A percentile compares a stretch with the other conserved stretches of the same genome.
Conservation (phyloP, 2,888 invertebrate genomes). For the Hoplodrina blanda region DNA sequence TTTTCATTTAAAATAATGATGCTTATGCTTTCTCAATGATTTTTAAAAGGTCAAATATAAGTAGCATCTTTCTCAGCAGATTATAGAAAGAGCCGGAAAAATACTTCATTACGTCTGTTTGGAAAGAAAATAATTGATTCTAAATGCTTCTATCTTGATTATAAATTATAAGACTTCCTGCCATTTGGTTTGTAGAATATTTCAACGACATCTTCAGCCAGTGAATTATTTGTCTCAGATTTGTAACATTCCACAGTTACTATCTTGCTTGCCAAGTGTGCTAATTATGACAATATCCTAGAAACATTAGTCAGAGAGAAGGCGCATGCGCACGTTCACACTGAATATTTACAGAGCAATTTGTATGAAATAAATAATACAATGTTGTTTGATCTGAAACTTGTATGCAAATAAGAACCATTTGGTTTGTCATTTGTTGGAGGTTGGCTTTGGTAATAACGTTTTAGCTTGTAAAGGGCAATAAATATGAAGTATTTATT, state of each 20-base stretch:
- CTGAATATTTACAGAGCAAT: slow-evolving; percentile 47
- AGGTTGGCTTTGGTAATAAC: slow-evolving; percentile 24
- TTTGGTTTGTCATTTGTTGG: slow-evolving; percentile 30
- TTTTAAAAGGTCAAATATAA: slow-evolving; percentile 37
- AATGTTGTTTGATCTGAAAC: slow-evolving; percentile 47
- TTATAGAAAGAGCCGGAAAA: background rate
- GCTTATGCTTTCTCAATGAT: background rate
- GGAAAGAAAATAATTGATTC: background rate
- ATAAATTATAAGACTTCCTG: slow-evolving; percentile 11
- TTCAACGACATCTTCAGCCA: slow-evolving; percentile 13
- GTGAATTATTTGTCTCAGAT: slow-evolving; percentile 38
- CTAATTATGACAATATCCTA: slow-evolving; percentile 58
- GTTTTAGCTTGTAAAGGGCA: slow-evolving; percentile 19
- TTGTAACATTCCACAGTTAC: slow-evolving; percentile 34
- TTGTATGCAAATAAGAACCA: slow-evolving; percentile 54
- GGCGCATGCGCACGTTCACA: slow-evolving; percentile 19
- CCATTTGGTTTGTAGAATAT: slow-evolving; percentile 9
- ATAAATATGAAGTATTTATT: slow-evolving; percentile 53
- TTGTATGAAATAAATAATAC: slow-evolving; percentile 42
- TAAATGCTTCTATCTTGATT: background rate
- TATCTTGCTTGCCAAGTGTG: slow-evolving; percentile 51
- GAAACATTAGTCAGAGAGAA: slow-evolving; percentile 42
- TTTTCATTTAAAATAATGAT: slow-evolving; percentile 34
- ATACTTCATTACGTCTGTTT: background rate
- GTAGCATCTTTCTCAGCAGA: background rate